phyloP scores from a whole-genome alignment of 1,140 invertebrate genomes.

The Neodiprion pinetum region DNA sequence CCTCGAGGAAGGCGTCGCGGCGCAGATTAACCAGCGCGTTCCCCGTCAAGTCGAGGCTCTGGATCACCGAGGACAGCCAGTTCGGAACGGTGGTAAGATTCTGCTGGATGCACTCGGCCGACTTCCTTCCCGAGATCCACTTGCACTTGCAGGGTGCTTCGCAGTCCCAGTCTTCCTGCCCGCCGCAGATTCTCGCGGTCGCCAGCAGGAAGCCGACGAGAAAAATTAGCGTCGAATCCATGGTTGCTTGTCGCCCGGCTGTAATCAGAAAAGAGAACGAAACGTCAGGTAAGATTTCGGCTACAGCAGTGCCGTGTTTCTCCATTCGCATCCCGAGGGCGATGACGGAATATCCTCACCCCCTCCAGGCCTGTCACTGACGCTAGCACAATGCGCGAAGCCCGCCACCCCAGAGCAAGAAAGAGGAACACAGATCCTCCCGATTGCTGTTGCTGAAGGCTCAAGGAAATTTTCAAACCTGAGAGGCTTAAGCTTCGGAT shows the following conservation, averaged over 20 bases:
- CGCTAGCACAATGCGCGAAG: no score
- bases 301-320: no score
- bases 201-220: conserved; percentile 22
- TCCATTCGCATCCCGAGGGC: no score
- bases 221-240: not conserved
- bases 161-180: conserved; percentile 66
- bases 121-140: conserved; percentile 82
- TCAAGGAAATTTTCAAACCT: not conserved
- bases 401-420: no score
- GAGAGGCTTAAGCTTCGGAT: not conserved
- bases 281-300: not conserved
- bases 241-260: not conserved
- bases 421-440: no score
- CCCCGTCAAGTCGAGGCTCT: conserved; percentile 76
- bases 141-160: conserved; percentile 74
- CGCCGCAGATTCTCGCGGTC: conserved; percentile 37
- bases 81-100: conserved; percentile 72
- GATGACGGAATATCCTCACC: no score
- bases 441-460: not conserved
- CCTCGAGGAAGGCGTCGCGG: conserved; percentile 72
- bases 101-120: conserved; percentile 77
- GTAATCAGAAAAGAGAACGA: not conserved
- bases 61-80: conserved; percentile 75
- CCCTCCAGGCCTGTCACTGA: no score
- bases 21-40: conserved; percentile 74